Base-by-base conservation (phyloP, 2,888 invertebrate species). In the Leucoma salicis region DNA sequence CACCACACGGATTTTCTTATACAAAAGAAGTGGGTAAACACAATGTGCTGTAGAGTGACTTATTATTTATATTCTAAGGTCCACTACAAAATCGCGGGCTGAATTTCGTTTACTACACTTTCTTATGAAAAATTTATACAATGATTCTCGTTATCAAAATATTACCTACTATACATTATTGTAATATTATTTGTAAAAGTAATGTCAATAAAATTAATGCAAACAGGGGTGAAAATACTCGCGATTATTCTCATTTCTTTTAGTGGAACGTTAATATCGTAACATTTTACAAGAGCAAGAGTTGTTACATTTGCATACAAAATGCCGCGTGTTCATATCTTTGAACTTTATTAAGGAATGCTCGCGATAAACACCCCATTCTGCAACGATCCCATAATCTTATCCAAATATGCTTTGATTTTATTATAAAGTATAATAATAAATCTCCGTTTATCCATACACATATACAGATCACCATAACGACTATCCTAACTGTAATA, bases 221-320 rank as follows among this genome's bases (percentile, higher is more conserved):
- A 67, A 70, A 68, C 57, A 59, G 62, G 68, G 72, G 68, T 67
- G 69, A 75, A 78, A 80, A 74, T 63, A 73, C 68, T 63, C 59
- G 63, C 64, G 60, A 78, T 81, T 69, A 71, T 68, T 67, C 66
- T 56, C 63, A 66, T 77, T 74, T 60, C 60, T 65, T 68, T 66
- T 62, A 50, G 51, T 43, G 65, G 57, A 58, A 66, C 66, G 72
- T 54, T 57, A 74, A 71, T 66, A 62, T 58, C 53, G 76, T 80
- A 80, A 78, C 80, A 78, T 82, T 79, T 74, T 71, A 78, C 74
- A 70, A 73, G 74, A 75, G 76, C 71, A 81, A 80, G 77, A 78
- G 81, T 79, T 83, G 74, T 78, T 63, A 70, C 66, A 87, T 88
- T 86, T 70, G 70, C 87, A 87, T 87, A 68, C 62, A 53, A 82